These are phyloP conservation scores for Dysmachus trigonus DNA, from an alignment of 2,888 invertebrate species.

Conservation along the genomic window DNA sequence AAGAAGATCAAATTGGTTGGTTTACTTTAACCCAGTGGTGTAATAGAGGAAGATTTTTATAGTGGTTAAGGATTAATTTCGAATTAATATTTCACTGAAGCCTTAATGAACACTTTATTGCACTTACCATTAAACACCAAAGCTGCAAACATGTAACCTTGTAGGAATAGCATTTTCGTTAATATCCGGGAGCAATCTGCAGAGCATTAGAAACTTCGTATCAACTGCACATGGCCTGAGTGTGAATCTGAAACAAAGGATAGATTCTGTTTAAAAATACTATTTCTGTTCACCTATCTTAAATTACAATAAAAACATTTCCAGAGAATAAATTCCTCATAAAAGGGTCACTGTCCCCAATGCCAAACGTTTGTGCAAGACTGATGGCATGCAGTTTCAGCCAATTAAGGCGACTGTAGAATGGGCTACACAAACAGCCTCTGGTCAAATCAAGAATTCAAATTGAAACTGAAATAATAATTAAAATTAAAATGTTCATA, in stretches of 20 bases:
- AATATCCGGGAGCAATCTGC: not conserved
- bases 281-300: not conserved
- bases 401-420: not conserved
- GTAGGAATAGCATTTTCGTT: not conserved
- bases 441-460: not conserved
- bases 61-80: no score
- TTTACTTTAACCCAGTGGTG: no score
- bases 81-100: not conserved
- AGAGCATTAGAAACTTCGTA: slow-evolving; percentile 24
- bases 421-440: not conserved
- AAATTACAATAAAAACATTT: not conserved
- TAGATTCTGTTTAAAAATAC: not conserved
- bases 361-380: not conserved
- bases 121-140: slow-evolving; percentile 1
- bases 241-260: slow-evolving; percentile 8
- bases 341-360: slow-evolving; percentile 20
- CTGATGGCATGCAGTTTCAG: not conserved
- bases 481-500: not conserved
- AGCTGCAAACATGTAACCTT: not conserved
- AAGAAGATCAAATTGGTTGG: no score
- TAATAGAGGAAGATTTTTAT: no score
- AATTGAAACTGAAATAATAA: not conserved
- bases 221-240: slow-evolving; percentile 35
- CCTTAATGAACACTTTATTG: not conserved
- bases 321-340: not conserved